Evolutionary conservation across 64 coral and sea anemone genomes (phyloP).

Genomic region (Stylophora pistillata): DNA sequence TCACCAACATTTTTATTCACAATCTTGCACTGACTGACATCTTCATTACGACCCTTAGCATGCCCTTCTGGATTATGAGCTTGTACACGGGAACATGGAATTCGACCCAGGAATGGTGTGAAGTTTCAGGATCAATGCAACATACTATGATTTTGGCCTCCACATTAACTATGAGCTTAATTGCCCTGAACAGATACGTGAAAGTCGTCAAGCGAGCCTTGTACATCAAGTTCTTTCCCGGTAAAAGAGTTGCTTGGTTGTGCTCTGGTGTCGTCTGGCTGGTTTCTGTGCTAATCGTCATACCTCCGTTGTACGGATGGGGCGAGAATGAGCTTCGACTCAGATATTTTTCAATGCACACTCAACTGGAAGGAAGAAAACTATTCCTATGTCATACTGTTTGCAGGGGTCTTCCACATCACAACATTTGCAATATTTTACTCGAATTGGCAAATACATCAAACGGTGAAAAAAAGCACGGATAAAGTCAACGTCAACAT

Average conservation of each 20-base stretch:
- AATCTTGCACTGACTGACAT: conserved; percentile 58
- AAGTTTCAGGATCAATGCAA: conserved; percentile 19
- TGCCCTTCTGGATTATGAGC: conserved; percentile 52
- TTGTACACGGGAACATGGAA: conserved; percentile 26
- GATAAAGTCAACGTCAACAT: conserved; percentile 6
- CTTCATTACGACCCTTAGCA: conserved; percentile 48
- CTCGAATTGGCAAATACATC: conserved; percentile 45
- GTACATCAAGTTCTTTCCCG: conserved; percentile 17
- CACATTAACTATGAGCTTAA: conserved; percentile 30
- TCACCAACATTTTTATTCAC: conserved; percentile 59
- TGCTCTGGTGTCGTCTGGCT: conserved; percentile 41
- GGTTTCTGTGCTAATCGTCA: conserved; percentile 23
- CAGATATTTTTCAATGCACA: conserved; percentile 21
- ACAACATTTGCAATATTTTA: conserved; percentile 53
- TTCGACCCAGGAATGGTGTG: conserved; percentile 4
- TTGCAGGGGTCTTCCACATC: conserved; percentile 18
- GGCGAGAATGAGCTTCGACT: conserved; percentile 42
- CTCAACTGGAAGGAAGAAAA: conserved; percentile 48
- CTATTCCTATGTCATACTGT: conserved; percentile 20
- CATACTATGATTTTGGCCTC: conserved; percentile 28
- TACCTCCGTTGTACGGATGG: conserved; percentile 65
- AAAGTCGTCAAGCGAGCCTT: conserved; percentile 53
- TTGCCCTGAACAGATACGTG: conserved; percentile 56
- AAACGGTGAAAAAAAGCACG: conserved; percentile 33
- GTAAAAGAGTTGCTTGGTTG: conserved; percentile 17